These are phyloP conservation scores for Archilochus colubris DNA, from an alignment of 2,113 vertebrate species.

Conservation along the genomic window DNA sequence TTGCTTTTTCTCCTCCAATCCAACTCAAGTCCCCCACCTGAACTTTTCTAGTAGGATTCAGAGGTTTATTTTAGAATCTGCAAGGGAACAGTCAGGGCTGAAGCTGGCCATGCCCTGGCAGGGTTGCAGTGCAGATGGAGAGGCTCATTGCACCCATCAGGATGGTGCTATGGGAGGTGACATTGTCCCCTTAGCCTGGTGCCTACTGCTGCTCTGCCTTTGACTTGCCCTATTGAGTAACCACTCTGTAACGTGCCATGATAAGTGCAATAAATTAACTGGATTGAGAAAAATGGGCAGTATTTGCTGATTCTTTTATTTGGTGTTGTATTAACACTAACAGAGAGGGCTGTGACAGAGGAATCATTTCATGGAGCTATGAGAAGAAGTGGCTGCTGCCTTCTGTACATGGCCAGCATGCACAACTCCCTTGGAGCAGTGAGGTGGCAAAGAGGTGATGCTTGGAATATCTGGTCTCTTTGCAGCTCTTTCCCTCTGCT, in stretches of 20 bases:
- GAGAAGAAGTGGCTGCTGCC: neutral
- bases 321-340: neutral
- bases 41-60: neutral
- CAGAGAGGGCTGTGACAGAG: neutral
- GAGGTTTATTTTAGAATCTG: neutral
- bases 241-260: neutral
- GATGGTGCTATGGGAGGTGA: accelerated
- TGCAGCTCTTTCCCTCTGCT: neutral
- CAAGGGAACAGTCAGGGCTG: neutral
- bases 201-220: neutral
- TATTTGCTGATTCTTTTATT: neutral
- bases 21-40: neutral
- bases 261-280: neutral
- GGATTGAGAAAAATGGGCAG: neutral
- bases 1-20: neutral
- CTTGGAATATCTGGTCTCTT: neutral
- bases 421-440: neutral
- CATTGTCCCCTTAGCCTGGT: accelerated
- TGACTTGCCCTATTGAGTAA: neutral
- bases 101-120: neutral
- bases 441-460: neutral
- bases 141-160: neutral
- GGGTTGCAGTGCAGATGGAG: neutral
- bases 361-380: accelerated
- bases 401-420: neutral